Evolutionary conservation across 2,888 invertebrate genomes (phyloP), one percentile per base, ranked within the genome.

Genomic region (Lithophane semibrunnea): DNA sequence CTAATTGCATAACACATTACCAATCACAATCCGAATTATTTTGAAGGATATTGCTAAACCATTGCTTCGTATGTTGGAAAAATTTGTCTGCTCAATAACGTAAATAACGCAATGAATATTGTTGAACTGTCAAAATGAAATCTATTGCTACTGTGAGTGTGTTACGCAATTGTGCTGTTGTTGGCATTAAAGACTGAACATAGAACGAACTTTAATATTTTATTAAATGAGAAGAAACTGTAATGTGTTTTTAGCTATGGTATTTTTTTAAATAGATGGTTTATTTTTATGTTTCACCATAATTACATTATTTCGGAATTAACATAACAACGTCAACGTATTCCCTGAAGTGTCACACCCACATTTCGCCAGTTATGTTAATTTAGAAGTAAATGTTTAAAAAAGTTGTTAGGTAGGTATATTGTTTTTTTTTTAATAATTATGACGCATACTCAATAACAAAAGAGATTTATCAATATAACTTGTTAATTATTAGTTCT

Each of bases 161-260:
- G 44, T 44, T 44, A 44, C 2, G 47, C 47, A 47, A 47, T 47
- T 47, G 9, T 12, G 47, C 49, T 54, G 12, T 63, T 70, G n/a
- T 73, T 56, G 47, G 61, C 16, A 24, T 24, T 66, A 4, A 70
- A 82, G 80, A 80, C 77, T 80, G 80, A 80, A 7, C 13, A 74
- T 63, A 37, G 18, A 80, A 54, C 16, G 21, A 74, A 58, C 12
- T 37, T 29, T 29, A 21, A 21, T 21, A 49, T 49, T 29, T 21
- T 8, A 29, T 67, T 29, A 21, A 21, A 29, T 49, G 21, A 67
- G 29, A 42, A n/a, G 12, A n/a, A 54, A 42, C 10, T 68, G n/a
- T 68, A 21, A 37, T 12, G 4, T 54, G 7, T 70, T 5, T 21
- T 52, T 13, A 7, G 0, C 7, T 2, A 0, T 9, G 24, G 24